phyloP scores from a whole-genome alignment of 1,140 invertebrate species.

The Aphidius gifuensis region DNA sequence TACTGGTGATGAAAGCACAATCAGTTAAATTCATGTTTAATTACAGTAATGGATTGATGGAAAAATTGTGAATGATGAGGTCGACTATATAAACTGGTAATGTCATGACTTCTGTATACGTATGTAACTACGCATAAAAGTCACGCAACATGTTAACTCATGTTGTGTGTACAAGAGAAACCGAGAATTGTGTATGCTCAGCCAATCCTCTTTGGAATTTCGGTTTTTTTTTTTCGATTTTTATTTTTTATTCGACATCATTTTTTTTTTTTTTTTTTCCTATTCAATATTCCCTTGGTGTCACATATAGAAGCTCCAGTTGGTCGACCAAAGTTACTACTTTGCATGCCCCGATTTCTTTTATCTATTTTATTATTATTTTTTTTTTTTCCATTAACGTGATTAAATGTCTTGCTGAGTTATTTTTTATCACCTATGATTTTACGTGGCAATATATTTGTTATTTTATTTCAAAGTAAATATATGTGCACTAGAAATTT shows the following conservation, averaged over 20 bases:
- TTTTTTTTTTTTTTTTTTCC: constrained; percentile 26
- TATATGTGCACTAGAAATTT: no score
- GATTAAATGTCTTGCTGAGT: constrained; percentile 38
- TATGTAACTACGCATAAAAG: constrained; percentile 24
- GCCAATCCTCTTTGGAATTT: constrained; percentile 18
- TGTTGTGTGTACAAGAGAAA: background rate
- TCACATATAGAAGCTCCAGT: no score
- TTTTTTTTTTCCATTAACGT: constrained; percentile 48
- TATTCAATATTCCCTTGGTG: no score
- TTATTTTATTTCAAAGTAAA: background rate
- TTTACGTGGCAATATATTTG: background rate
- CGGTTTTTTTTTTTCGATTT: no score
- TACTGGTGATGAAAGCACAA: constrained; percentile 25
- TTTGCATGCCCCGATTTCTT: constrained; percentile 37
- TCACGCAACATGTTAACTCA: constrained; percentile 29
- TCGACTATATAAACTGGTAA: constrained; percentile 34
- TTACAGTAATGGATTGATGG: constrained; percentile 37
- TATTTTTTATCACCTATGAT: constrained; percentile 1
- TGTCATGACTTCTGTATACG: constrained; percentile 18
- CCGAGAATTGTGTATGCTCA: background rate
- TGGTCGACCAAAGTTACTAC: constrained; percentile 8
- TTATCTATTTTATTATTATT: constrained; percentile 26
- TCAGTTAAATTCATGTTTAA: constrained; percentile 39
- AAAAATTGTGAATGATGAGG: constrained; percentile 4
- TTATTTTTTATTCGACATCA: background rate